Conservation (phyloP, 2,113 vertebrate species). For the Silurus glanis region DNA sequence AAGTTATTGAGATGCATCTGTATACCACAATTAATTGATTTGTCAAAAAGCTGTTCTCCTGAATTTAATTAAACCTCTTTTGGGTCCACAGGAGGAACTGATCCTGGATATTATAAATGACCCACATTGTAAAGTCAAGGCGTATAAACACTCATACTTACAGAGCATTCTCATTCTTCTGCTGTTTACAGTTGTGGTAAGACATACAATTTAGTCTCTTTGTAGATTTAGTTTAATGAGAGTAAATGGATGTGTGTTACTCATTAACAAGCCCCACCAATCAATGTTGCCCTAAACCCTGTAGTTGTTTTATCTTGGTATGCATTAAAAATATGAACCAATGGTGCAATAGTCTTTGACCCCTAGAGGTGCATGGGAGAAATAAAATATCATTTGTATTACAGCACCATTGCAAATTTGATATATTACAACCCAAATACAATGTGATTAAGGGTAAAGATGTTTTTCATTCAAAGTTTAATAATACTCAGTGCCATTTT, state of each 20-base stretch:
- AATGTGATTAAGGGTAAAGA: neutral
- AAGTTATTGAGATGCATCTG: no score
- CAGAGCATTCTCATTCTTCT: slow-evolving; percentile 73
- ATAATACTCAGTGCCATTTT: neutral
- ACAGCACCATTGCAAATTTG: neutral
- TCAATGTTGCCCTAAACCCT: neutral
- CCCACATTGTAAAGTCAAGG: slow-evolving; percentile 54
- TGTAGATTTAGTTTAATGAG: slow-evolving; percentile 2
- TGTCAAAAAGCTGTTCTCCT: neutral
- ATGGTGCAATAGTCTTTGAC: neutral
- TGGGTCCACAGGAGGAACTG: slow-evolving; percentile 82
- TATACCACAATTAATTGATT: neutral
- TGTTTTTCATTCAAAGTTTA: neutral
- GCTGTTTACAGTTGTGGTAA: slow-evolving; percentile 80
- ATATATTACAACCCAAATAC: neutral
- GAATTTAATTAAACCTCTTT: neutral
- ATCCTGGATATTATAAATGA: slow-evolving; percentile 79
- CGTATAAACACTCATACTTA: slow-evolving; percentile 79
- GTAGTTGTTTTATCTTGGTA: neutral
- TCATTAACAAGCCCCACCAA: neutral
- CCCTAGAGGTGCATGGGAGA: neutral
- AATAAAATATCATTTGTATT: neutral
- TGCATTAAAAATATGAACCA: neutral
- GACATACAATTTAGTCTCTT: slow-evolving; percentile 38
- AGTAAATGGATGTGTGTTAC: slow-evolving; percentile 41